Percentiles rank a stretch among this genome's conserved stretches.
phyloP scores from a whole-genome alignment of 2,113 vertebrate species.

The Rhinoderma darwinii region DNA sequence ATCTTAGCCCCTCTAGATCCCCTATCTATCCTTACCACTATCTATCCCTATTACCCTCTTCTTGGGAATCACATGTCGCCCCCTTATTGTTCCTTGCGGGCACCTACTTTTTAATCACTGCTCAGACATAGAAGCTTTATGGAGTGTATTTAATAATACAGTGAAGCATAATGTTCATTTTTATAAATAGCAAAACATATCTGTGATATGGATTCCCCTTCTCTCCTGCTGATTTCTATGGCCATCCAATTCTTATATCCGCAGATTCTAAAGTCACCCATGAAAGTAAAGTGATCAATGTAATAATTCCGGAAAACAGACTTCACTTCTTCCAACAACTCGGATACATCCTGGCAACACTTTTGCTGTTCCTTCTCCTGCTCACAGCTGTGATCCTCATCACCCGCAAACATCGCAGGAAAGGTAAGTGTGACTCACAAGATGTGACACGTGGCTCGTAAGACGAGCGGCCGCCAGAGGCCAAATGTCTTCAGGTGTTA shows the following conservation, averaged over 20 bases:
- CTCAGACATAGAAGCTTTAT: background rate
- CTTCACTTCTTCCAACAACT: slow-evolving; percentile 89
- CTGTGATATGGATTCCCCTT: background rate
- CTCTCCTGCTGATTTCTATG: background rate
- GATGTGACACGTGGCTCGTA: slow-evolving; percentile 19
- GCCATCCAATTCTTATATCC: background rate
- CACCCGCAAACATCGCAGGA: slow-evolving; percentile 79
- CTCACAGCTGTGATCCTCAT: slow-evolving; percentile 77
- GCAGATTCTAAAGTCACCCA: slow-evolving; percentile 77
- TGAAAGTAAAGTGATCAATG: slow-evolving; percentile 83
- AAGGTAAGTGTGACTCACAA: slow-evolving; percentile 73
- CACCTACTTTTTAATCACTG: too few species aligned
- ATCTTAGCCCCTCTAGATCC: too few species aligned
- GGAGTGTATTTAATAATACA: background rate
- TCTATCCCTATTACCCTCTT: too few species aligned
- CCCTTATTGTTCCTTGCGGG: too few species aligned
- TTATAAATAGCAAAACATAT: background rate
- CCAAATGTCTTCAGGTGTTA: background rate
- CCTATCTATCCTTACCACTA: too few species aligned
- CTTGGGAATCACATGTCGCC: too few species aligned
- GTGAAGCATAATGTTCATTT: too few species aligned
- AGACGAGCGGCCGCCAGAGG: background rate
- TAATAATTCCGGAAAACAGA: slow-evolving; percentile 86
- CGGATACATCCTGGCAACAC: slow-evolving; percentile 88
- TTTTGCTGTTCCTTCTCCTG: slow-evolving; percentile 85